phyloP scores from a whole-genome alignment of 2,888 invertebrate genomes.

The Cylloceria caligata region DNA sequence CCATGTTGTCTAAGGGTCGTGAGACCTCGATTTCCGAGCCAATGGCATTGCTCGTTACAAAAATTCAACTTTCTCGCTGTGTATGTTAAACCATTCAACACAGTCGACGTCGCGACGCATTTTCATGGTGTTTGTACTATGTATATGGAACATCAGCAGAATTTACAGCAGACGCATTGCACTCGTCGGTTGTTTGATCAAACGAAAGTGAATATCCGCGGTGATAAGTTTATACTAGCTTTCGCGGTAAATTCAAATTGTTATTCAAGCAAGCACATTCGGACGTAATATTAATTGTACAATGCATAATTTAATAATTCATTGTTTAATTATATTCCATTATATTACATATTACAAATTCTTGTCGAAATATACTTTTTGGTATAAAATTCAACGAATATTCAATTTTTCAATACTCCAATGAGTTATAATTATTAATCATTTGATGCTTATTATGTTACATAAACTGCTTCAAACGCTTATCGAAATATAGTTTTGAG shows the following conservation, averaged over 20 bases:
- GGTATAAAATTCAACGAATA: too few relatives aligned
- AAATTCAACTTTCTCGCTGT: conserved; percentile 12
- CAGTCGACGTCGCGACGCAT: background rate
- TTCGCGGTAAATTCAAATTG: background rate
- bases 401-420: too few relatives aligned
- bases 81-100: background rate
- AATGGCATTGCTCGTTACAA: conserved; percentile 44
- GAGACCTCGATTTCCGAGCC: conserved; percentile 43
- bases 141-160: background rate
- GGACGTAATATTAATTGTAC: too few relatives aligned
- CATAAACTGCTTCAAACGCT: too few relatives aligned
- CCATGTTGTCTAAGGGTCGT: conserved; percentile 1
- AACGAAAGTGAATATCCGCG: background rate
- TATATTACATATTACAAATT: too few relatives aligned
- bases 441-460: too few relatives aligned
- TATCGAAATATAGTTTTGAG: too few relatives aligned
- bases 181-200: background rate
- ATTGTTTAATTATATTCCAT: too few relatives aligned
- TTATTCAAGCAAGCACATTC: too few relatives aligned
- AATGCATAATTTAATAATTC: too few relatives aligned
- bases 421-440: too few relatives aligned
- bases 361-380: too few relatives aligned
- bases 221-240: background rate
- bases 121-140: conserved; percentile 1
- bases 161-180: background rate